phyloP scores from a whole-genome alignment of 30 jellyfish, hydroid and myxozoan genomes.

The Chrysaora quinquecirrha region DNA sequence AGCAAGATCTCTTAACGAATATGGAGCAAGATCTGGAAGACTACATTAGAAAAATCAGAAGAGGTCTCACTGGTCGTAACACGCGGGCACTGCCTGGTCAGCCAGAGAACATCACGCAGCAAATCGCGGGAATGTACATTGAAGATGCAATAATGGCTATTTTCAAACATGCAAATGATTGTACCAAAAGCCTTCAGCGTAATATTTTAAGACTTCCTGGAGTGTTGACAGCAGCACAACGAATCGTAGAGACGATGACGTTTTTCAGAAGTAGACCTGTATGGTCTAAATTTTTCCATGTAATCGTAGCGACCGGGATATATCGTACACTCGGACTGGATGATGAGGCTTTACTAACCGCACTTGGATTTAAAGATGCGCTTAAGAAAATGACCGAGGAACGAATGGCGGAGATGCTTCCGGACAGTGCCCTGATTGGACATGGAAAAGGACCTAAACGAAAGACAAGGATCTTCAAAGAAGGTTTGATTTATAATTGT shows the following conservation, averaged over 20 bases:
- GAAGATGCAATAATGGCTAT: conserved; percentile 51
- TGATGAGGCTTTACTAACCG: conserved; percentile 52
- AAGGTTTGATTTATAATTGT: too few relatives aligned
- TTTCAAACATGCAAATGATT: conserved; percentile 21
- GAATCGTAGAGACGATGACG: conserved; percentile 35
- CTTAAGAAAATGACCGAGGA: conserved; percentile 58
- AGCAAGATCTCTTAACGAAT: conserved; percentile 5
- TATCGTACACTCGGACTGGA: conserved; percentile 67
- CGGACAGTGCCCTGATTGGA: background rate
- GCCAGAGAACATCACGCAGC: conserved; percentile 32
- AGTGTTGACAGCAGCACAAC: conserved; percentile 5
- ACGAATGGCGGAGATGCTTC: conserved; percentile 15
- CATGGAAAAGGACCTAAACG: background rate
- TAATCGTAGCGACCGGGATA: conserved; percentile 70
- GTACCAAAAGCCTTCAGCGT: background rate
- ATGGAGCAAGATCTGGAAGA: conserved; percentile 42
- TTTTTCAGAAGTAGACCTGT: conserved; percentile 37
- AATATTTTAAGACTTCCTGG: background rate
- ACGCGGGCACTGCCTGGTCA: conserved; percentile 39
- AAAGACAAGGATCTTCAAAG: background rate
- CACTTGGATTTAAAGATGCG: conserved; percentile 73
- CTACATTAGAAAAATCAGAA: conserved; percentile 22
- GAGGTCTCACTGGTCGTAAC: conserved; percentile 49
- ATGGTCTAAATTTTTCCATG: conserved; percentile 65
- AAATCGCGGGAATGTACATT: conserved; percentile 60